Evolutionary conservation across 2,113 vertebrate species (phyloP).

Genomic region (Pelecanus crispus): DNA sequence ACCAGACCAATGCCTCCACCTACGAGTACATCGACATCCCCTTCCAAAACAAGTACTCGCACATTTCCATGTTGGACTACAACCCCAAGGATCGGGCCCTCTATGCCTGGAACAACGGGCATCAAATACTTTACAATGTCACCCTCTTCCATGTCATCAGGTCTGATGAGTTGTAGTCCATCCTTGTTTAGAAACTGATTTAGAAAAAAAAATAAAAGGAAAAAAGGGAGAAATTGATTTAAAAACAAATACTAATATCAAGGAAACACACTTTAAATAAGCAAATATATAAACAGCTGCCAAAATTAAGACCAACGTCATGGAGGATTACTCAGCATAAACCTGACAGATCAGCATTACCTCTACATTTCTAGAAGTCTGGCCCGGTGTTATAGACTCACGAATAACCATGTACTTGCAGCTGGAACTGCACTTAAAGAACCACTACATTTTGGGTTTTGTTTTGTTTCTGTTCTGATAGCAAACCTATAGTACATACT

Average conservation of each 20-base stretch:
- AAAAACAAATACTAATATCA: not conserved
- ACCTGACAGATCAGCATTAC: conserved; percentile 1
- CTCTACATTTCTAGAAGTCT: conserved; percentile 24
- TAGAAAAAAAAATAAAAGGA: not conserved
- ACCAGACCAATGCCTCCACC: conserved; percentile 95
- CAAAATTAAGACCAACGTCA: conserved; percentile 42
- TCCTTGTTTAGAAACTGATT: not conserved
- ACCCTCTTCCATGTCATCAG: conserved; percentile 97
- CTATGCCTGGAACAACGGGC: conserved; percentile 98
- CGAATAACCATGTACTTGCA: conserved; percentile 43
- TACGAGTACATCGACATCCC: conserved; percentile 98
- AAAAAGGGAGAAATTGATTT: not conserved
- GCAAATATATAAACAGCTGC: conserved; percentile 61
- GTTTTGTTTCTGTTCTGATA: conserved; percentile 67
- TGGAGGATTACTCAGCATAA: conserved; percentile 17
- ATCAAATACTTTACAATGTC: conserved; percentile 96
- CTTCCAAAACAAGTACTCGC: conserved; percentile 96
- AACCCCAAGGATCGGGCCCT: conserved; percentile 96
- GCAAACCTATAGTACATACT: conserved; percentile 68
- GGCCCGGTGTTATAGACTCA: conserved; percentile 23
- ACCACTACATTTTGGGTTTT: conserved; percentile 49
- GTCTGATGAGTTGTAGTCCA: conserved; percentile 89
- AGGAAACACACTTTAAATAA: conserved; percentile 27
- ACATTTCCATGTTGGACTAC: conserved; percentile 99
- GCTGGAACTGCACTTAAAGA: conserved; percentile 76